Base-by-base conservation (phyloP, 2,888 invertebrate genomes). In the Heliconius ethilla region DNA sequence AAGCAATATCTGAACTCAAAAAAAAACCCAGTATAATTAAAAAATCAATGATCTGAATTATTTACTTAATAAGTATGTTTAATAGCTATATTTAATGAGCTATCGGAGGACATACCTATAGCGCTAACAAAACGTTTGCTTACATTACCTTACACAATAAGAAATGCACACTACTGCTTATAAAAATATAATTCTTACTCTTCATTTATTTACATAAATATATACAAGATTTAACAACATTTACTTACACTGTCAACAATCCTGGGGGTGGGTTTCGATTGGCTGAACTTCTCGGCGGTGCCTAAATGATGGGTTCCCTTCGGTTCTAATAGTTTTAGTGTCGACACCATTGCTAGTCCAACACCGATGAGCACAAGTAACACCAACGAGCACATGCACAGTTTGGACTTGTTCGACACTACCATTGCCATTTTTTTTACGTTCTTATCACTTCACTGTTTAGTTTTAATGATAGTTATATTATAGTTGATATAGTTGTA, bases 361-460 rank as follows among this genome's bases (percentile, higher is more conserved):
- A 93, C 86, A 2, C 93, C 93, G 72, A 91, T 78, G 13, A 91
- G 25, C 78, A 92, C 86, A 18, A 93, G 75, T 11, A 92, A 9
- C 1, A 90, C 80, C 62, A 93, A 82, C 0, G 86, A 86, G 83
- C 88, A 89, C 76, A 92, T 85, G 80, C 90, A 92, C 80, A 91
- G 82, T 88, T 92, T 93, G 0, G 90, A 88, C 81, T 90, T 90
- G 45, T 85, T 85, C 1, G 93, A 91, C 76, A 92, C 88, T 11
- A 92, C 92, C 91, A 92, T 92, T 75, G 94, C 92, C 93, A 94
- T 94, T 80, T 89, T 89, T 82, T 79, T 77, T 0, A 33, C n/a
- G 51, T 70, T 51, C 22, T 29, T 80, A n/a, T n/a, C 27, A 66
- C 74, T 67, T 59, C 65, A 77, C 25, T 75, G 78, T 74, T 82